phyloP scores from a whole-genome alignment of 92 coral and sea anemone species.

The Micromussa lordhowensis region DNA sequence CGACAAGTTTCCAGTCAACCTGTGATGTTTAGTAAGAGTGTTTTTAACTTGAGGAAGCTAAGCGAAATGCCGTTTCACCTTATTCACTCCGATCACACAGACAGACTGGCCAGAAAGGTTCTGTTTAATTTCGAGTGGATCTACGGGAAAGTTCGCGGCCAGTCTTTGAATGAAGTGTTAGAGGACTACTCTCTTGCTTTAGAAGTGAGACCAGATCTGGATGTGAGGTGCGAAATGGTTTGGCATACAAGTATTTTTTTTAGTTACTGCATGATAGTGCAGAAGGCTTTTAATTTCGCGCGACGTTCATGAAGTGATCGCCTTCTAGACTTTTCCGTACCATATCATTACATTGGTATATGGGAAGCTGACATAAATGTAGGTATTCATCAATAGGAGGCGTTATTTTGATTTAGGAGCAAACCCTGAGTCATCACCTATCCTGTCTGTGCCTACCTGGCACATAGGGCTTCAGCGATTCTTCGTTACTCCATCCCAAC shows the following conservation, averaged over 20 bases:
- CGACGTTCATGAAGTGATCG: not conserved
- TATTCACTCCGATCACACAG: slow-evolving; percentile 53
- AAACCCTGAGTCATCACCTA: too few species aligned
- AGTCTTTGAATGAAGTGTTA: slow-evolving; percentile 73
- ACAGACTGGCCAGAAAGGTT: slow-evolving; percentile 61
- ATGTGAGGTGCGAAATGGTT: slow-evolving; percentile 60
- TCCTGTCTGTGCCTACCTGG: too few species aligned
- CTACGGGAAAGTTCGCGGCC: slow-evolving; percentile 71
- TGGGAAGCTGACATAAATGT: too few species aligned
- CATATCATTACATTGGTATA: too few species aligned
- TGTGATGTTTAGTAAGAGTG: slow-evolving; percentile 72
- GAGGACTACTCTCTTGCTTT: slow-evolving; percentile 74
- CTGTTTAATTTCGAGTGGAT: slow-evolving; percentile 89
- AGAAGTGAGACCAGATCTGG: slow-evolving; percentile 58
- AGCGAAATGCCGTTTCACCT: slow-evolving; percentile 84
- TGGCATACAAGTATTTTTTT: not conserved
- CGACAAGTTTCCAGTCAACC: slow-evolving; percentile 87
- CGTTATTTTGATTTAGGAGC: too few species aligned
- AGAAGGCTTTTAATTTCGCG: not conserved
- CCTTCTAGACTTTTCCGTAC: too few species aligned
- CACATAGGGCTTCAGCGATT: too few species aligned
- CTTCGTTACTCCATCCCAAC: too few species aligned
- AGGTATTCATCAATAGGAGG: too few species aligned
- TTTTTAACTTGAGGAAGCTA: slow-evolving; percentile 82
- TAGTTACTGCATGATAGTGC: too few species aligned